Base-by-base conservation (phyloP, 23 tunicate species). In the Ciona savignyi region DNA sequence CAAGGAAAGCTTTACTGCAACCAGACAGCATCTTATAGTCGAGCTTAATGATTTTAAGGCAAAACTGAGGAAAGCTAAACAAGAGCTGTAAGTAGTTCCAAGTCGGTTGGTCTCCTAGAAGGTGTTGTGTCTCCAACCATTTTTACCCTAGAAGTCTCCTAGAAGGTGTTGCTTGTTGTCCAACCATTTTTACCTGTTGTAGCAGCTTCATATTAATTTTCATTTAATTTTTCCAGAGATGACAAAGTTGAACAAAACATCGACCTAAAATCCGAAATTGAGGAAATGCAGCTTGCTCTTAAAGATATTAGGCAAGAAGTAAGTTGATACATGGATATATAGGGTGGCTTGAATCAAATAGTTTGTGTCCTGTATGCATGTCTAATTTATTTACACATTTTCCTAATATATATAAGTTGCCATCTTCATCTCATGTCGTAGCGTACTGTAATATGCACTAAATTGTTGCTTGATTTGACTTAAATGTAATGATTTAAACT, bases 21-120 rank as follows among this genome's bases (percentile, higher is more conserved):
- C 78, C 66, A 71, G 80, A 3, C 96, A 87, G 35, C 95, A 88
- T 71, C 80, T 88, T 19, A 62, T 67, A 2, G 89, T 83, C 2
- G 96, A 89, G 34, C 30, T 89, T 2, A 74, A 86, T 31, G 96
- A 89, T 19, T 23, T 83, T 3, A 89, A 89, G 35, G 68, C 83
- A 9, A 83, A 83, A 23, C 66, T 83, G 74, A 32, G 89, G 32
- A 79, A 79, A 66, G 74, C 89, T 26, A 89, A 84, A 74, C 89
- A 83, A 70, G 85, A 83, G 74, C 66, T 89, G 96, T 89, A 75
- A 74, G 96, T 81, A 2, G 27, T 63, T 63, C 15, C n/a, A n/a
- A n/a, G n/a, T n/a, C n/a, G n/a, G n/a, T n/a, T n/a, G n/a, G n/a
- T n/a, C n/a, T n/a, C n/a, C n/a, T n/a, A n/a, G n/a, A n/a, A n/a